phyloP scores from a whole-genome alignment of 2,888 invertebrate genomes.

The Amblyteles armatorius region DNA sequence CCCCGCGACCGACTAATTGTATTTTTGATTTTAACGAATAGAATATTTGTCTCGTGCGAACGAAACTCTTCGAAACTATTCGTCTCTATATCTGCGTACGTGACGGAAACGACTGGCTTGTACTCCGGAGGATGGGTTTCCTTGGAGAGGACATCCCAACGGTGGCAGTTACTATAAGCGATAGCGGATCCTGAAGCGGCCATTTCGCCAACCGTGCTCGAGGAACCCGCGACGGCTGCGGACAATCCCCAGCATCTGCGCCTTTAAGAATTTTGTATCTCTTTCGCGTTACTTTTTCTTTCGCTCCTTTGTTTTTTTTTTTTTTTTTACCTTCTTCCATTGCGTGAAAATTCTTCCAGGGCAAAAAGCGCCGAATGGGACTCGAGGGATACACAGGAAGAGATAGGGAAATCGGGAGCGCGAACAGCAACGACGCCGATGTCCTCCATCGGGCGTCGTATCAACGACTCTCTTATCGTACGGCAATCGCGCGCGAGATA shows the following conservation, averaged over 20 bases:
- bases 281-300: slow-evolving; percentile 34
- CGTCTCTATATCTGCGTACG: slow-evolving; percentile 62
- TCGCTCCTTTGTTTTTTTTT: slow-evolving; percentile 31
- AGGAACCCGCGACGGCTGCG: slow-evolving; percentile 59
- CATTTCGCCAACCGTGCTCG: slow-evolving; percentile 36
- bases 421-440: slow-evolving; percentile 16
- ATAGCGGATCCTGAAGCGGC: slow-evolving; percentile 39
- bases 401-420: slow-evolving; percentile 40
- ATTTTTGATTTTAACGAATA: no score
- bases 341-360: slow-evolving; percentile 40
- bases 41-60: no score
- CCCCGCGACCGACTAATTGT: no score
- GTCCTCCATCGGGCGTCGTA: slow-evolving; percentile 45
- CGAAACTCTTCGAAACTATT: no score
- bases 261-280: slow-evolving; percentile 61
- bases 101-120: slow-evolving; percentile 58
- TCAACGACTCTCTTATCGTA: slow-evolving; percentile 67
- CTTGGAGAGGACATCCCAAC: not conserved
- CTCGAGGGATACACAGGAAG: slow-evolving; percentile 34
- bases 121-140: slow-evolving; percentile 41
- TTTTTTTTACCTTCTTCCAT: slow-evolving; percentile 14
- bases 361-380: slow-evolving; percentile 38
- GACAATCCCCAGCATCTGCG: slow-evolving; percentile 67
- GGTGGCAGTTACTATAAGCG: slow-evolving; percentile 56
- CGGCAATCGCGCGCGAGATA: slow-evolving; percentile 63